Evolutionary conservation across 2,888 invertebrate species (phyloP), one percentile per base, ranked within the genome.

Genomic region (Tridacna crocea): DNA sequence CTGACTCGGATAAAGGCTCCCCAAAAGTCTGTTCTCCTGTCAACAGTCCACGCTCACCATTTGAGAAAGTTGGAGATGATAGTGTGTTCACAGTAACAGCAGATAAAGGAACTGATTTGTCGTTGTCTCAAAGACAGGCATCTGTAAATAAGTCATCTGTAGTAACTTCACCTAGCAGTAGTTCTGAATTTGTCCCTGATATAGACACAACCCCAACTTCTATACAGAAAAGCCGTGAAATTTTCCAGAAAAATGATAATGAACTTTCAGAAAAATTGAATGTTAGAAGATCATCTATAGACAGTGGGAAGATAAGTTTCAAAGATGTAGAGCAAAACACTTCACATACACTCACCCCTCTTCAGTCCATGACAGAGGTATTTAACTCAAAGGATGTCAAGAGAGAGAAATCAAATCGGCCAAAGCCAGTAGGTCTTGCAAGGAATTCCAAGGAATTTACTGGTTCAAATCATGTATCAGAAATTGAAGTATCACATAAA

Each of bases 321-420:
- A 75, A 75, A 63, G 63, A 24, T 17, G 6, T 19, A 26, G 48
- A 75, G 13, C 15, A 13, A 47, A 24, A 26, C 8, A n/a, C 13
- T n/a, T 47, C 75, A 48, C 65, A 51, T 66, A 75, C 51, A 55
- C 48, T 68, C n/a, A 74, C 58, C 17, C 85, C 82, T 26, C 66
- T 74, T 22, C 77, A 80, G 55, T 73, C 77, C 10, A 36, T 86
- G 58, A 78, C 77, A 15, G 77, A 84, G 27, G 68, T 87, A 11
- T 87, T 87, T 80, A 84, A 87, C 78, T 87, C 87, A 19, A 80
- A 73, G 47, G 82, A 78, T n/a, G 27, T 85, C 22, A 80, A 79
- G 66, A 24, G 48, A 60, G 77, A 77, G 6, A 75, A 63, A 58
- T 70, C 74, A 61, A 79, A 77, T 27, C 68, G 66, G 27, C 58